Percentiles rank a stretch among this genome's conserved stretches.
These are phyloP conservation scores for Metellina segmentata DNA, from an alignment of 2,888 invertebrate species.

Conservation along the genomic window DNA sequence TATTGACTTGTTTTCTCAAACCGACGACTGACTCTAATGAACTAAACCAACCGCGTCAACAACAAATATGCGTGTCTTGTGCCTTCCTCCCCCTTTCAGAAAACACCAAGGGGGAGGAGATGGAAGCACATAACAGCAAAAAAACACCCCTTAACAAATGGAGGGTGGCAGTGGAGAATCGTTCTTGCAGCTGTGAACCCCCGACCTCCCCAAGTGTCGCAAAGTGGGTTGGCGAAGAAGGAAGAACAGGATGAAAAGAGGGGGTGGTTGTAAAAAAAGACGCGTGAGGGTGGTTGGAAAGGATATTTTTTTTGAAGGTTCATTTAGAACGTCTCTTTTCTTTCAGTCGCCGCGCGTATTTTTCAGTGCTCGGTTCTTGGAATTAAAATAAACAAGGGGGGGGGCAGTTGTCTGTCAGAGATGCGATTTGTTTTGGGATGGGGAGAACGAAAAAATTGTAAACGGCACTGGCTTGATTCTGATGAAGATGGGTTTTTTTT, in stretches of 20 bases:
- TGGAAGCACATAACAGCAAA: background rate
- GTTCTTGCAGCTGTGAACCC: conserved; percentile 66
- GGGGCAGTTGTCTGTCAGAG: conserved; percentile 42
- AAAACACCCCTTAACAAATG: conserved; percentile 52
- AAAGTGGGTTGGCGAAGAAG: background rate
- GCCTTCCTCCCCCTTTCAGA: background rate
- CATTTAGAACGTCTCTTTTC: conserved; percentile 41
- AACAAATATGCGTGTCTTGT: conserved; percentile 20
- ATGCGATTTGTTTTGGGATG: conserved; percentile 42
- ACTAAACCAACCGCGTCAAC: conserved; percentile 2
- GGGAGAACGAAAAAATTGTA: conserved; percentile 4
- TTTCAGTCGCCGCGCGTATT: background rate
- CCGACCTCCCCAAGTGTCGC: conserved; percentile 38
- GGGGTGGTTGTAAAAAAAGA: conserved; percentile 46
- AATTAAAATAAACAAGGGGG: conserved; percentile 66
- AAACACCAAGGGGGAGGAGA: background rate
- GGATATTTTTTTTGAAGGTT: conserved; percentile 49
- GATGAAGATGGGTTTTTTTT: too few species aligned
- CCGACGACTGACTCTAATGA: conserved; percentile 62
- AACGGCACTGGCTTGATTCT: background rate
- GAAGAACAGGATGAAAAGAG: conserved; percentile 11
- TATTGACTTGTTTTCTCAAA: conserved; percentile 54
- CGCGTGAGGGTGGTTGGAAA: background rate
- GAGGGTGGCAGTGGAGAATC: conserved; percentile 58
- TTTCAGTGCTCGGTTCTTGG: background rate